Evolutionary conservation across 1,140 invertebrate species (phyloP), one percentile per base, ranked within the genome.

Genomic region (Anagrus nilaparvatae): DNA sequence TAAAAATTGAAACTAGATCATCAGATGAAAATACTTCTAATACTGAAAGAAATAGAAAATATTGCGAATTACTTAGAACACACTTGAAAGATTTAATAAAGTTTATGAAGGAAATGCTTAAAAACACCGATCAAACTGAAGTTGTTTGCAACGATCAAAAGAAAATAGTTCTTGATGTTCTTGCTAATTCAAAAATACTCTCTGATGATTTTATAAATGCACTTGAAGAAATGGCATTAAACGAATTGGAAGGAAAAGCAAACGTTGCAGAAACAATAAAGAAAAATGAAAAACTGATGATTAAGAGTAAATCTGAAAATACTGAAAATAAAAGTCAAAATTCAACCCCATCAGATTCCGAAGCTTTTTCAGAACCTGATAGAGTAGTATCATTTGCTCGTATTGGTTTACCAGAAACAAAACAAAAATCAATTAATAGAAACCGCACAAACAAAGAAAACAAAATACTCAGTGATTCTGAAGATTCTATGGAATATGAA

Each of bases 301-400:
- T n/a, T n/a, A 60, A 51, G 12, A 57, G 50, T 37, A 49, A 54
- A 3, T 59, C 59, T 0, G 61, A 63, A 16, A 59, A 61, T 24
- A 17, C 56, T 5, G 47, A 52, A 3, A 17, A 36, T 3, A 56
- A 44, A 21, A 55, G 44, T 41, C 59, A 52, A 13, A 47, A 49
- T 0, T 66, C 56, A 60, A 73, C 44, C 61, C 77, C 61, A 20
- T 84, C 81, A 1, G 84, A 88, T 56, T 84, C 81, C 0, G 87
- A 90, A 53, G 78, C 81, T 14, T 89, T 85, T 78, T 87, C 84
- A 0, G 85, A 88, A 56, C 85, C 85, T 0, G 86, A 90, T 53
- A 72, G 83, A 43, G 78, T 74, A 40, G 83, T 88, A 1, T 88
- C 84, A 0, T 59, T 82, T 41, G 82, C 80, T 0, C 71, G 84